Evolutionary conservation across 2,888 invertebrate genomes (phyloP), one percentile per base, ranked within the genome.

Genomic region (Tanytarsus gracilentus): DNA sequence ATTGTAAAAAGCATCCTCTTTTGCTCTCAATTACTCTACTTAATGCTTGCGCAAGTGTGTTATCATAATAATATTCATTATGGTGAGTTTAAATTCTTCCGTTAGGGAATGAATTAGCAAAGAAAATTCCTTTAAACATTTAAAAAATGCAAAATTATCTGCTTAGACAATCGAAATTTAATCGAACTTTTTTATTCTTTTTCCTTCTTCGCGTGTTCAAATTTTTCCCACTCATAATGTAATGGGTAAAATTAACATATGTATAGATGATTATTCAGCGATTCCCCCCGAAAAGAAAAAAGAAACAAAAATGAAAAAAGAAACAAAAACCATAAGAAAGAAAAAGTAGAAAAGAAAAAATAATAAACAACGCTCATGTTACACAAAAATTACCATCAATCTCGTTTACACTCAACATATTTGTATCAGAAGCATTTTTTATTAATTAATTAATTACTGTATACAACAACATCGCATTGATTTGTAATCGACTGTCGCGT

Each of bases 1-100:
- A 71, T 82, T 86, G 80, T 87, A 79, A 70, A 30, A 9, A n/a
- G 9, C n/a, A 33, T 33, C 33, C 11, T 33, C n/a, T n/a, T n/a
- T n/a, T n/a, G n/a, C n/a, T n/a, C n/a, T n/a, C n/a, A n/a, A n/a
- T n/a, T n/a, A n/a, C n/a, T n/a, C n/a, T n/a, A n/a, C n/a, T n/a
- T n/a, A n/a, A n/a, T n/a, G n/a, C n/a, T n/a, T n/a, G n/a, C n/a
- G n/a, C n/a, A n/a, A n/a, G n/a, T n/a, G n/a, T n/a, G n/a, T n/a
- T n/a, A n/a, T n/a, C n/a, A n/a, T n/a, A n/a, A n/a, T n/a, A n/a
- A n/a, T n/a, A n/a, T n/a, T n/a, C n/a, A n/a, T n/a, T n/a, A n/a
- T n/a, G n/a, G n/a, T n/a, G n/a, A n/a, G n/a, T n/a, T n/a, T n/a
- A n/a, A n/a, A n/a, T n/a, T n/a, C n/a, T n/a, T n/a, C n/a, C n/a